phyloP scores from a whole-genome alignment of 2,797 vertebrate genomes.

The Chaenodraco wilsoni region DNA sequence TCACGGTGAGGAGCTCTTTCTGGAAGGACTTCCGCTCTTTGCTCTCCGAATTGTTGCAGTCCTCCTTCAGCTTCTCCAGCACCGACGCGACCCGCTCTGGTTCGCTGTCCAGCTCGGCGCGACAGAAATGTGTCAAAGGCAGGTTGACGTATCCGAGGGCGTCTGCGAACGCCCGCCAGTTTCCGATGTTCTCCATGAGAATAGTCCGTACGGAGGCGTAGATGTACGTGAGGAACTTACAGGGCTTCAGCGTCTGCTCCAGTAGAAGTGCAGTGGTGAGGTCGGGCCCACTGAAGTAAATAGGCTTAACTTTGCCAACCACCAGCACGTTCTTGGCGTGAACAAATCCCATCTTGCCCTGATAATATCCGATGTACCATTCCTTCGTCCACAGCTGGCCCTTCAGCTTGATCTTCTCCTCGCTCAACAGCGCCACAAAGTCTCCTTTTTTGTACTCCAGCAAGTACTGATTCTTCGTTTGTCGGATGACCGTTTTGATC shows the following conservation, averaged over 20 bases:
- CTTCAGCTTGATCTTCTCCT: slow-evolving; percentile 93
- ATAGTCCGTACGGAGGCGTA: slow-evolving; percentile 94
- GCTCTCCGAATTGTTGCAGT: slow-evolving; percentile 91
- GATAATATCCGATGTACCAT: slow-evolving; percentile 97
- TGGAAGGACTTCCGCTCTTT: slow-evolving; percentile 96
- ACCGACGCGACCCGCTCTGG: slow-evolving; percentile 93
- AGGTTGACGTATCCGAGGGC: slow-evolving; percentile 90
- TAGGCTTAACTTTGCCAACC: slow-evolving; percentile 89
- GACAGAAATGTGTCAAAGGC: slow-evolving; percentile 91
- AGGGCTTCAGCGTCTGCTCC: slow-evolving; percentile 94
- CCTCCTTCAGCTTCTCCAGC: slow-evolving; percentile 95
- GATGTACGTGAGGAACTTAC: slow-evolving; percentile 97
- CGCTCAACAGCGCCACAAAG: slow-evolving; percentile 89
- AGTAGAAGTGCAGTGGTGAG: slow-evolving; percentile 89
- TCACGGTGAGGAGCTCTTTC: slow-evolving; percentile 95
- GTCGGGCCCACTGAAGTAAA: slow-evolving; percentile 88
- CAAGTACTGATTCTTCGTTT: slow-evolving; percentile 94
- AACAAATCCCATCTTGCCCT: slow-evolving; percentile 92
- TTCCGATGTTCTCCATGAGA: slow-evolving; percentile 97
- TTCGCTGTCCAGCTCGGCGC: slow-evolving; percentile 91
- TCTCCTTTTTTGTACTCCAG: slow-evolving; percentile 97
- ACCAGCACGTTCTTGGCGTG: slow-evolving; percentile 94
- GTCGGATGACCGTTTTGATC: slow-evolving; percentile 94
- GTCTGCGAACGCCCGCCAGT: slow-evolving; percentile 93
- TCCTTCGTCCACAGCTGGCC: slow-evolving; percentile 98